Evolutionary conservation across 2,888 invertebrate genomes (phyloP).

Genomic region (Terebella lapidaria): DNA sequence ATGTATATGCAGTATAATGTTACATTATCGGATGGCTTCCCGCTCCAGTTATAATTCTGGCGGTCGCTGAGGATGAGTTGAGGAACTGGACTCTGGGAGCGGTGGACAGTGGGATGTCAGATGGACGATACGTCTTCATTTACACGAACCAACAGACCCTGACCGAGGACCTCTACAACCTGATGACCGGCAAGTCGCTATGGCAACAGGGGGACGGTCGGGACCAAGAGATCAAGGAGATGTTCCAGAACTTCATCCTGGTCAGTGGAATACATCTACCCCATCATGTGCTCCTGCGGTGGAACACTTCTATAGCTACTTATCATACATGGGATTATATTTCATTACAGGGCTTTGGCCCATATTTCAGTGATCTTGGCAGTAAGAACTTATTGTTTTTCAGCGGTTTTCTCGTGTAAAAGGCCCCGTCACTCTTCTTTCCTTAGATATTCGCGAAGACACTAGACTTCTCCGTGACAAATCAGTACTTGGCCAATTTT

Average conservation of each 20-base stretch:
- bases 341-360: too few relatives aligned
- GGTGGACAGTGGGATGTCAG: constrained; percentile 31
- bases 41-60: constrained; percentile 39
- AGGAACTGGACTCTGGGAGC: constrained; percentile 36
- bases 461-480: constrained; percentile 9
- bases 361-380: too few relatives aligned
- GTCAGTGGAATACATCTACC: too few relatives aligned
- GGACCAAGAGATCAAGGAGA: constrained; percentile 30
- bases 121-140: constrained; percentile 42
- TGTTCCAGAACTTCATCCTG: constrained; percentile 35
- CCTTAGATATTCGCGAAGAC: constrained; percentile 19
- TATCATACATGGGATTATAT: too few relatives aligned
- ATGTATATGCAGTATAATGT: too few relatives aligned
- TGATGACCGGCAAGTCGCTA: constrained; percentile 21
- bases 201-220: constrained; percentile 30
- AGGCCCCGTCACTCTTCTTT: too few relatives aligned
- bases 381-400: too few relatives aligned
- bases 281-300: too few relatives aligned
- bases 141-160: constrained; percentile 32
- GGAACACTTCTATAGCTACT: too few relatives aligned
- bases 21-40: too few relatives aligned
- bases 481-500: constrained; percentile 16
- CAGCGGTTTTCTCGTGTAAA: too few relatives aligned
- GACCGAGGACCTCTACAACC: constrained; percentile 19
- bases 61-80: constrained; percentile 32